These are phyloP conservation scores for Yponomeuta malinellus DNA, from an alignment of 2,888 invertebrate genomes.

Conservation along the genomic window DNA sequence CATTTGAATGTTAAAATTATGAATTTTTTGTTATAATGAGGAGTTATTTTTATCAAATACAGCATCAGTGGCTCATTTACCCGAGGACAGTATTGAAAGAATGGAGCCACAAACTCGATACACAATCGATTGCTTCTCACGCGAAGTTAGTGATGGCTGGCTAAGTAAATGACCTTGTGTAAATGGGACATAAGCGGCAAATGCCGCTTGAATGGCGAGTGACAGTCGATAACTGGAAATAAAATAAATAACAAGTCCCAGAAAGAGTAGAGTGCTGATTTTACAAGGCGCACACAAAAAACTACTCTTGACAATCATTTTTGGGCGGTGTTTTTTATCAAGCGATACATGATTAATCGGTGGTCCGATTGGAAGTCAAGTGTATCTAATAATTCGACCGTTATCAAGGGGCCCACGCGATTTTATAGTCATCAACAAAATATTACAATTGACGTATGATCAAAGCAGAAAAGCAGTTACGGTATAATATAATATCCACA, in stretches of 20 bases:
- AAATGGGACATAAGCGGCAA: not conserved
- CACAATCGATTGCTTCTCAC: too few species aligned
- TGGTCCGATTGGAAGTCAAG: slow-evolving; percentile 38
- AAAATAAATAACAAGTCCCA: slow-evolving; percentile 1
- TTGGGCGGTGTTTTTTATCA: slow-evolving; percentile 31
- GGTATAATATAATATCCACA: too few species aligned
- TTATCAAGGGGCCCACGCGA: slow-evolving; percentile 46
- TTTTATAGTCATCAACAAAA: slow-evolving; percentile 26
- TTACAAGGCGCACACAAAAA: slow-evolving; percentile 27
- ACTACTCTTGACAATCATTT: slow-evolving; percentile 33
- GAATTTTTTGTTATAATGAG: not conserved
- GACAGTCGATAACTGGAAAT: slow-evolving; percentile 4
- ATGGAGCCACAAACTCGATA: too few species aligned
- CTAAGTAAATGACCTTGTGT: too few species aligned
- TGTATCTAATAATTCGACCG: slow-evolving; percentile 52
- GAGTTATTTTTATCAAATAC: not conserved
- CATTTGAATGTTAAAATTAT: not conserved
- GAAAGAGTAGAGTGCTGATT: slow-evolving; percentile 25
- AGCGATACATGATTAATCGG: slow-evolving; percentile 42
- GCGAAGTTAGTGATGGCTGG: too few species aligned
- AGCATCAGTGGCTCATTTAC: too few species aligned
- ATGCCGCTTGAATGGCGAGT: not conserved
- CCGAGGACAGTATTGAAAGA: too few species aligned
- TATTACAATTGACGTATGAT: slow-evolving; percentile 42
- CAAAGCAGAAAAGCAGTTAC: not conserved